Base-by-base conservation (phyloP, 2,888 invertebrate genomes). In the Penaeus monodon region DNA sequence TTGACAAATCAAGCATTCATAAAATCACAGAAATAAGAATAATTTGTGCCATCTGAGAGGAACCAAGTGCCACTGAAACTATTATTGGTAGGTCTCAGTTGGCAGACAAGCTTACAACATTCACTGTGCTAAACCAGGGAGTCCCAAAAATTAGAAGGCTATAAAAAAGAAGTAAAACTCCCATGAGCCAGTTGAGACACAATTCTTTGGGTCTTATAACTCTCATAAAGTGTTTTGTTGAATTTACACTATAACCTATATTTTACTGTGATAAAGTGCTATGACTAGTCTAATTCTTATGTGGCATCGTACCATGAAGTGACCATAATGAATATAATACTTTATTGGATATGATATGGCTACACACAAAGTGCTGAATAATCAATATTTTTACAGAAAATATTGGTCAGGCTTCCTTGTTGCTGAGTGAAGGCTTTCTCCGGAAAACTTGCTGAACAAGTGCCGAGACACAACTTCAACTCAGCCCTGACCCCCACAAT, bases 401-500 rank as follows among this genome's bases (percentile, higher is more conserved):
- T 76, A 76, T 27, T 38, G 49, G 57, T 57, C 57, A 77, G 77
- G 77, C 77, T 57, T 27, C n/a, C 27, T 49, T 74, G 74, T 65
- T 63, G 64, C 79, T 49, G 77, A 65, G 64, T 76, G 24, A 86
- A 70, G 78, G 79, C 79, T 65, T 79, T 83, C 86, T 87, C 86
- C 81, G 86, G 86, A 87, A 87, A 83, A 87, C 86, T 87, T 87
- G 86, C 86, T 64, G 79, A 83, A 82, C 86, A 87, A 87, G 86
- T 87, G 86, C 83, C 86, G 83, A 87, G 86, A 87, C 83, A 87
- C 68, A 79, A 57, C 77, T 57, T 70, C 85, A 64, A 74, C 68
- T 82, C 73, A 78, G 86, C 86, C 86, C 79, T 79, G 79, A 77
- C 29, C 33, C 70, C 70, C 78, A 24, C 22, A 57, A 29, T 68